A percentile compares a stretch with the other conserved stretches of the same genome.
Evolutionary conservation across 2,113 vertebrate species (phyloP).

Genomic region (Stercorarius parasiticus): DNA sequence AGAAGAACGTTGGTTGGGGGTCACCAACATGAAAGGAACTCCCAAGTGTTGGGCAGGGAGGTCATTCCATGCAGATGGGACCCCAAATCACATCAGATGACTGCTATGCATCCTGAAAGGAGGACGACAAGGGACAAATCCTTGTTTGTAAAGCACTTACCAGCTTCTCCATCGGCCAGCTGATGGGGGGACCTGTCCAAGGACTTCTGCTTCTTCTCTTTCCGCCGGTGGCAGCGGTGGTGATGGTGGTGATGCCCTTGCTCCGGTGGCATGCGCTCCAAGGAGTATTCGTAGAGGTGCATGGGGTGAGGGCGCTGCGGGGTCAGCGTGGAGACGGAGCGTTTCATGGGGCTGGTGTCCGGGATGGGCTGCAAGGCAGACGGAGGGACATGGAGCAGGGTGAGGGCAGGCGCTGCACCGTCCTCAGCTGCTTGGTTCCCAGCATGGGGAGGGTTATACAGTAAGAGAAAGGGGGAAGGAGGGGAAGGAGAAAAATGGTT

Average conservation of each 20-base stretch:
- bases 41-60: not conserved
- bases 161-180: constrained; percentile 70
- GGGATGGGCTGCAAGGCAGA: constrained; percentile 79
- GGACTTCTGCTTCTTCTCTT: constrained; percentile 89
- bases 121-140: not conserved
- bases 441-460: not conserved
- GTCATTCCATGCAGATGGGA: not conserved
- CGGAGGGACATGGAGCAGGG: not conserved
- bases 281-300: constrained; percentile 78
- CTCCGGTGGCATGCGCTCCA: constrained; percentile 79
- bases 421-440: not conserved
- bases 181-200: constrained; percentile 81
- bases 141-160: constrained; percentile 61
- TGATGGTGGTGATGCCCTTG: constrained; percentile 86
- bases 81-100: not conserved
- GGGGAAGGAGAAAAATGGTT: not conserved
- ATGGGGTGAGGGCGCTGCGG: constrained; percentile 82
- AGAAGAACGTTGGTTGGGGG: not conserved
- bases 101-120: not conserved
- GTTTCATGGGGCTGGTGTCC: constrained; percentile 89
- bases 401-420: not conserved
- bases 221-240: constrained; percentile 88
- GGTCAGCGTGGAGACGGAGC: constrained; percentile 86
- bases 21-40: rapidly evolving
- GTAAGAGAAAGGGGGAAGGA: not conserved